Conservation (phyloP, 2,888 invertebrate genomes). For the Lycophotia porphyrea region DNA sequence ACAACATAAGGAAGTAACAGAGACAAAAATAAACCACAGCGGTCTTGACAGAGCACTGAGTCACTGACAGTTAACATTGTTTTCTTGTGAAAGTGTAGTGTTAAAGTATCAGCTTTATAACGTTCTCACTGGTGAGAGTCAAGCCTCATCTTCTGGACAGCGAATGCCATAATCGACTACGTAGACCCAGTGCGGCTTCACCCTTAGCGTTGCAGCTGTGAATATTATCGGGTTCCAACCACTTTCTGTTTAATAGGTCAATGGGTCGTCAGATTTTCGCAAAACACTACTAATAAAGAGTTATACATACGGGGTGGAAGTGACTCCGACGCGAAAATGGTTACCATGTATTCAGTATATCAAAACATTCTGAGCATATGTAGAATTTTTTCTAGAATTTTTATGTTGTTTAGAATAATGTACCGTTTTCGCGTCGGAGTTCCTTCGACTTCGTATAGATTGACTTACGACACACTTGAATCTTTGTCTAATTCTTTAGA, state of each 20-base stretch:
- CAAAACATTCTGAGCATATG: too few relatives aligned
- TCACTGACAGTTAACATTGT: constrained; percentile 1
- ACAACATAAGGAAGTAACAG: too few relatives aligned
- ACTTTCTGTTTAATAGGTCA: too few relatives aligned
- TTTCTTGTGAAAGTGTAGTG: constrained; percentile 8
- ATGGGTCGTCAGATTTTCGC: background rate
- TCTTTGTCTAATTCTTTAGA: background rate
- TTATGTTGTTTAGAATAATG: too few relatives aligned
- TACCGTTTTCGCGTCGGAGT: too few relatives aligned
- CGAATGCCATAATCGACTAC: background rate
- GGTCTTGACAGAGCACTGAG: too few relatives aligned
- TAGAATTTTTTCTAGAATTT: too few relatives aligned
- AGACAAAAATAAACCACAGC: constrained; percentile 2
- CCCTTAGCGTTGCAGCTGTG: background rate
- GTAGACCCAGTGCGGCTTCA: background rate
- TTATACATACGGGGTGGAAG: too few relatives aligned
- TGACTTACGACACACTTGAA: too few relatives aligned
- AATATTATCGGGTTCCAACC: background rate
- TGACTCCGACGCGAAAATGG: too few relatives aligned
- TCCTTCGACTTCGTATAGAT: too few relatives aligned
- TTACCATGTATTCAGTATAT: too few relatives aligned
- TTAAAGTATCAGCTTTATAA: background rate
- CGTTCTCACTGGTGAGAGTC: background rate
- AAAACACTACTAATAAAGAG: background rate
- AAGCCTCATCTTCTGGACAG: background rate